Base-by-base conservation (phyloP, 2,113 vertebrate species). In the Pelodiscus sinensis region DNA sequence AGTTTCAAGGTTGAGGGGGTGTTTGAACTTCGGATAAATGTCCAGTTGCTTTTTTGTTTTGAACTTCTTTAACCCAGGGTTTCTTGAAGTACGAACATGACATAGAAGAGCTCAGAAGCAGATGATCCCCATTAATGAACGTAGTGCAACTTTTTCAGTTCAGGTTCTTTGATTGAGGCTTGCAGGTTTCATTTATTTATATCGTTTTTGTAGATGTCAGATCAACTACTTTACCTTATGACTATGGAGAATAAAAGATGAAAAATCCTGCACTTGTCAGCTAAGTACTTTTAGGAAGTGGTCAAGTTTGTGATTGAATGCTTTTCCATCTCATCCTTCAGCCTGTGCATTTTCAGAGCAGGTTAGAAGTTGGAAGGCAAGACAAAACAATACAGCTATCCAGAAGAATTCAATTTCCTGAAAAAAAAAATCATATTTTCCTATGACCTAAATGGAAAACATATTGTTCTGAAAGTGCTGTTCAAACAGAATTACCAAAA, bases 401-500 rank as follows among this genome's bases (percentile, higher is more conserved):
- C 11, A 1, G 44, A 0, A 12, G 84, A 96, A 95, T 96, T 94
- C 94, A 94, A 92, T 97, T 96, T 94, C 88, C 86, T 90, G 57
- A 51, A 92, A 73, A 81, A 87, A 83, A 85, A 87, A 82, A 90
- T 87, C 60, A 44, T 90, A 3, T 60, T 80, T 83, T 84, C 89
- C 51, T 1, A 7, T 93, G 95, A 97, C 96, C 95, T 94, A 96
- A 95, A 97, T 97, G 95, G 94, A 96, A 97, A 97, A 95, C 97
- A 97, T 96, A 96, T 96, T 97, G 97, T 95, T 95, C 90, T 91
- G 88, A 97, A 97, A 97, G 81, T 91, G 95, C 97, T 92, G 93
- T 93, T 97, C 95, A 97, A 97, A 97, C 90, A 94, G 95, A 96
- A 96, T 97, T 91, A 95, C 95, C 89, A 2, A 89, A 96, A 91